Evolutionary conservation across 2,797 vertebrate species (phyloP), one percentile per base, ranked within the genome.

Genomic region (Pachyuromys duprasi): DNA sequence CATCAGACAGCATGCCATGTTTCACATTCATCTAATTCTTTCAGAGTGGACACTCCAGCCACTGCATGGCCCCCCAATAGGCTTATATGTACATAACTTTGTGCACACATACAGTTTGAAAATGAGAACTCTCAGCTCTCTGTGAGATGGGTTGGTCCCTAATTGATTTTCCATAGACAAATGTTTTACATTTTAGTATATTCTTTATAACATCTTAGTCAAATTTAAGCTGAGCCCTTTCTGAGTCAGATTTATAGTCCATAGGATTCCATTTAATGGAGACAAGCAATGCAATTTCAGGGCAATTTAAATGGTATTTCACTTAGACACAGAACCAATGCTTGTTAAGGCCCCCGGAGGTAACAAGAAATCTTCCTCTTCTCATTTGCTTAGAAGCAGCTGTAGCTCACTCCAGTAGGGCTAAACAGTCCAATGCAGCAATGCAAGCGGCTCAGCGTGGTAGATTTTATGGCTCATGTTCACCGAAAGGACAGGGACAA

Each of bases 241-340:
- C 97, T 55, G 80, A 98, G 97, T 94, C 89, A 15, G 49, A 20
- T 94, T 97, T 97, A 93, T 94, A 91, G 97, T 96, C 94, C 95
- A 96, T 84, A 83, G 96, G 96, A 97, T 82, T 98, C 95, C 97
- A 91, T 88, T 98, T 98, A 98, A 97, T 96, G 97, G 96, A 98
- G 97, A 0, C 96, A 98, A 97, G 96, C 81, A 65, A 98, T 95
- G 86, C 97, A 95, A 98, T 98, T 98, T 97, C 98, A 98, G 98
- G 97, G 72, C 96, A 57, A 97, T 97, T 95, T 98, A 98, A 94
- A 97, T 95, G 82, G 93, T 96, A 95, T 97, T 98, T 97, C 96
- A 97, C 97, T 98, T 98, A 98, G 97, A 97, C 74, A 97, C 2
- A 94, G 96, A 96, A 90, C 93, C 80, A 90, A 83, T 95, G 91